Evolutionary conservation across 2,797 vertebrate species (phyloP).

Genomic region (Chrysocyon brachyurus): DNA sequence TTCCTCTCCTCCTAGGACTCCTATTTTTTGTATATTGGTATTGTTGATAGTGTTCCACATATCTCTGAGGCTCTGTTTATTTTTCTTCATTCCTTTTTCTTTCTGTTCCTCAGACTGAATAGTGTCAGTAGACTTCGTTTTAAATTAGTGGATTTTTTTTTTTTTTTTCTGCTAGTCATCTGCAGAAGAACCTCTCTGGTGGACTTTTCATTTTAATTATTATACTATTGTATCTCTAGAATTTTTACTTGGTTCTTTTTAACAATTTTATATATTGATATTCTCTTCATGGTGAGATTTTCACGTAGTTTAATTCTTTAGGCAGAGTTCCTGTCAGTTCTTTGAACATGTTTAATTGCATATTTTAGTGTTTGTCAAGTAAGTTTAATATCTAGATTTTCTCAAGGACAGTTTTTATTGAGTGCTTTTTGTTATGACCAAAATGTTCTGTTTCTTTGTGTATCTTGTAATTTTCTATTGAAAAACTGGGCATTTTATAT

Average conservation of each 20-base stretch:
- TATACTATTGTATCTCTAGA: not conserved
- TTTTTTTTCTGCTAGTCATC: not conserved
- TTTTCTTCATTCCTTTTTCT: not conserved
- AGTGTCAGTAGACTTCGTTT: not conserved
- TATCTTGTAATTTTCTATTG: not conserved
- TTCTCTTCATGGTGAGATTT: not conserved
- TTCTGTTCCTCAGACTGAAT: not conserved
- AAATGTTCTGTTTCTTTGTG: not conserved
- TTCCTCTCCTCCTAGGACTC: not conserved
- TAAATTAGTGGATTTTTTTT: not conserved
- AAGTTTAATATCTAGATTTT: not conserved
- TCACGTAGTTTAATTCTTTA: not conserved
- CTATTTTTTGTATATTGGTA: not conserved
- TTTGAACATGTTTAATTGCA: not conserved
- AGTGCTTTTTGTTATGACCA: not conserved
- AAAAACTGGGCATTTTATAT: conserved; percentile 42
- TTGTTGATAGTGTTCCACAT: not conserved
- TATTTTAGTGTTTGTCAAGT: not conserved
- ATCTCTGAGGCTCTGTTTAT: not conserved
- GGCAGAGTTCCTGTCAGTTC: not conserved
- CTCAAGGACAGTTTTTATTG: not conserved
- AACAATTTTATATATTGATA: not conserved
- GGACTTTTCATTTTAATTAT: not conserved
- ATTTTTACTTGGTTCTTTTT: not conserved
- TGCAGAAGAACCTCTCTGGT: not conserved